Percentiles rank a stretch among this genome's conserved stretches.
Evolutionary conservation across 2,113 vertebrate genomes (phyloP).

Genomic region (Stegostoma tigrinum): DNA sequence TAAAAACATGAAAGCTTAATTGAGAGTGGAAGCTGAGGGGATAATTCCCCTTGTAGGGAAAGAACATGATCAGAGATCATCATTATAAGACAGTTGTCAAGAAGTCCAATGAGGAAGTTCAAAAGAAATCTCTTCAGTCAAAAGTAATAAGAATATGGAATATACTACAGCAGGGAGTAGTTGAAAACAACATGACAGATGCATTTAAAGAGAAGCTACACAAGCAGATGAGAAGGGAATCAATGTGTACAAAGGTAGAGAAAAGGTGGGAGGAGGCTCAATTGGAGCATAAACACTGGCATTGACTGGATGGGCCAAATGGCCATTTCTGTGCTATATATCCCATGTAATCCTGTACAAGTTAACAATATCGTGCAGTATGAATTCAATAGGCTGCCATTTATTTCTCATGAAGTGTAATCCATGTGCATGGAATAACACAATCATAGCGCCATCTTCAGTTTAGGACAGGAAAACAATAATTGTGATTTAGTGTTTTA

Average conservation of each 20-base stretch:
- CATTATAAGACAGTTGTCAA: background rate
- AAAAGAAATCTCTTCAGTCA: background rate
- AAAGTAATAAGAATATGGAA: background rate
- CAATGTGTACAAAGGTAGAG: background rate
- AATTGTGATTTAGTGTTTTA: background rate
- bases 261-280: no score
- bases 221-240: background rate
- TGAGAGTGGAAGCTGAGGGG: background rate
- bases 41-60: background rate
- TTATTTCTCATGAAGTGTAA: background rate
- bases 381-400: background rate
- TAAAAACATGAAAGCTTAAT: background rate
- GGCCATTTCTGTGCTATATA: background rate
- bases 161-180: background rate
- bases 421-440: background rate
- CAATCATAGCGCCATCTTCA: background rate
- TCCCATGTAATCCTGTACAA: background rate
- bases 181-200: background rate
- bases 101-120: background rate
- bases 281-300: background rate
- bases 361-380: background rate
- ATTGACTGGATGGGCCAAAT: background rate
- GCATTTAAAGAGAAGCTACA: background rate
- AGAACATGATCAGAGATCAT: background rate
- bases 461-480: background rate